phyloP scores from a whole-genome alignment of 2,113 vertebrate species.

The Leptosomus discolor region DNA sequence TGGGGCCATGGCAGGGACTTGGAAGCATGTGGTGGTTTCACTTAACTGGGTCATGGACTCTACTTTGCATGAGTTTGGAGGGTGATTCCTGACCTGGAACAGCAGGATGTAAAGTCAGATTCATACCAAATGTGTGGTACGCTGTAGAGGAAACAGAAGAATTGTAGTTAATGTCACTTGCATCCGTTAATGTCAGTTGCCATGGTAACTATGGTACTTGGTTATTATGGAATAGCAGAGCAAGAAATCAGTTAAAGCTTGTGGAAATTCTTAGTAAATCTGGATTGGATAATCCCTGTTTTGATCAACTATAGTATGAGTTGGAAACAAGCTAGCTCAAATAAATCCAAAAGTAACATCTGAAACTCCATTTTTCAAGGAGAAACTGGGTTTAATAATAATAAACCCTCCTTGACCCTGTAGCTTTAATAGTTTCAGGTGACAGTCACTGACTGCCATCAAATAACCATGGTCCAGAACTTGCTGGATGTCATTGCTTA shows the following conservation, averaged over 20 bases:
- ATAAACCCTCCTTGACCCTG: not conserved
- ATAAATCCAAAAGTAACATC: not conserved
- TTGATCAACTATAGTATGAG: not conserved
- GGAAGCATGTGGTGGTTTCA: not conserved
- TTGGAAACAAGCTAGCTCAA: not conserved
- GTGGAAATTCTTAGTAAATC: not conserved
- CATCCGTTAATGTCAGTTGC: not conserved
- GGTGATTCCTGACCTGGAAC: not conserved
- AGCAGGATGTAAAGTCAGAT: not conserved
- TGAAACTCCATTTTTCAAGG: not conserved
- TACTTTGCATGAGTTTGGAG: not conserved
- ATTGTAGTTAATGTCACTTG: not conserved
- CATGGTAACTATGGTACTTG: not conserved
- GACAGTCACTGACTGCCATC: not conserved
- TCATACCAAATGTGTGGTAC: rapidly evolving
- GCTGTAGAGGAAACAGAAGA: not conserved
- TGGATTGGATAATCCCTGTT: not conserved
- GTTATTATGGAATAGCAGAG: not conserved
- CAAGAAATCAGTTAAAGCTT: not conserved
- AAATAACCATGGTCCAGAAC: not conserved
- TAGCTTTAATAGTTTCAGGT: not conserved
- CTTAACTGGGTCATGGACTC: rapidly evolving
- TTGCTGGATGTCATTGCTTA: not conserved
- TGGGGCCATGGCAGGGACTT: not conserved
- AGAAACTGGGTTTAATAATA: not conserved